Evolutionary conservation across 2,797 vertebrate genomes (phyloP).

Genomic region (Loriculus beryllinus): DNA sequence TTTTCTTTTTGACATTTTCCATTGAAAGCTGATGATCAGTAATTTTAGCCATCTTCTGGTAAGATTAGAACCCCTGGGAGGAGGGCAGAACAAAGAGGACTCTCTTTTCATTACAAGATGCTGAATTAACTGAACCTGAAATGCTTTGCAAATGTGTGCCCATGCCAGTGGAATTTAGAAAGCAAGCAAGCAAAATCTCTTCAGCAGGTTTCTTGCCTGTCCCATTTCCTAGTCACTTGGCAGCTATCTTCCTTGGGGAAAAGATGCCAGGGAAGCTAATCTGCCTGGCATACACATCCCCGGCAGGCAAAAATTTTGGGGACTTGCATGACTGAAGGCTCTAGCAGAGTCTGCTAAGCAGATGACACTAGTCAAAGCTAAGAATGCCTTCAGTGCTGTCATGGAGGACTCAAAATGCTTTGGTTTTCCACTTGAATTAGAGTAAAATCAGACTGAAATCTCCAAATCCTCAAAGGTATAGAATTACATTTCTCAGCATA

Average conservation of each 20-base stretch:
- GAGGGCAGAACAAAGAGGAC: neutral
- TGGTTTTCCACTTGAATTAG: neutral
- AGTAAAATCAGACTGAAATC: neutral
- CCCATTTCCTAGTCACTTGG: neutral
- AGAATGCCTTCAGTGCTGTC: neutral
- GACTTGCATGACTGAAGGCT: neutral
- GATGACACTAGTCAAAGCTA: neutral
- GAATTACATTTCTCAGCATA: neutral
- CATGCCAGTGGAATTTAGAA: neutral
- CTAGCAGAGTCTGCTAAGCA: neutral
- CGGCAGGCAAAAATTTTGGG: neutral
- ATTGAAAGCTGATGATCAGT: neutral
- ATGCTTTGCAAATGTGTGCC: neutral
- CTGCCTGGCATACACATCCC: neutral
- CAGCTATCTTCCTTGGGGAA: neutral
- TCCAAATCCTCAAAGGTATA: neutral
- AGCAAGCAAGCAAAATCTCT: neutral
- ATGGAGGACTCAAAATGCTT: neutral
- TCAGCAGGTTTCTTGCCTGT: neutral
- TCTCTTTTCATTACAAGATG: neutral
- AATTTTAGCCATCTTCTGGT: neutral
- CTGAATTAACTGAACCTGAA: neutral
- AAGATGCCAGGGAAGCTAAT: neutral
- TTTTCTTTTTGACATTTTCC: constrained; percentile 31
- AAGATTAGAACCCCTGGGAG: neutral